These are phyloP conservation scores for Rhysida immarginata DNA, from an alignment of 1,140 invertebrate genomes.

Conservation along the genomic window DNA sequence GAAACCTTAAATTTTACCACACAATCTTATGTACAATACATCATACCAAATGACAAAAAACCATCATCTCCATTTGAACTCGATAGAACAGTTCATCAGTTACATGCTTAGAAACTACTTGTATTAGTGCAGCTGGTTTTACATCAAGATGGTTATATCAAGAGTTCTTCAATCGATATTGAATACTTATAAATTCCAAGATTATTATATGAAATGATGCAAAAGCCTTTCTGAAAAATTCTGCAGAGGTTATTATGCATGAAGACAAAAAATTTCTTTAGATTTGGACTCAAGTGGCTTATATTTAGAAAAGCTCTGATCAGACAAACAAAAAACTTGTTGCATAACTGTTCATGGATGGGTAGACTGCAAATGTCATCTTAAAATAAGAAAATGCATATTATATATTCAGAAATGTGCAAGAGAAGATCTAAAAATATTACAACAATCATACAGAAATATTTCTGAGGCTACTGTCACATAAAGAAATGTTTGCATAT, in stretches of 20 bases:
- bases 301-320: conserved; percentile 84
- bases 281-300: conserved; percentile 96
- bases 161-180: conserved; percentile 84
- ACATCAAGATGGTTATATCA: conserved; percentile 80
- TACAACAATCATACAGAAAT: conserved; percentile 62
- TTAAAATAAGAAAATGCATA: conserved; percentile 43
- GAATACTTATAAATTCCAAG: conserved; percentile 63
- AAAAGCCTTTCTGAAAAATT: conserved; percentile 59
- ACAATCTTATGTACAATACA: conserved; percentile 95
- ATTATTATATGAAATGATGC: conserved; percentile 62
- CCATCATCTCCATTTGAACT: conserved; percentile 76
- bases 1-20: conserved; percentile 83
- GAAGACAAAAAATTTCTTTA: conserved; percentile 95
- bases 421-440: conserved; percentile 62
- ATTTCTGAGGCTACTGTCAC: conserved; percentile 49
- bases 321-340: conserved; percentile 66
- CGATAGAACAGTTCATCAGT: conserved; percentile 80
- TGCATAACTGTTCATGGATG: conserved; percentile 79
- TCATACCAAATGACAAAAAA: conserved; percentile 96
- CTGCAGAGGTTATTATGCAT: conserved; percentile 50
- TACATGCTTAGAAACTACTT: conserved; percentile 89
- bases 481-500: conserved; percentile 28
- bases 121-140: conserved; percentile 94
- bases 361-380: conserved; percentile 54
- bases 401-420: conserved; percentile 52